Percentiles rank a stretch among this genome's conserved stretches.
phyloP scores from a whole-genome alignment of 2,797 vertebrate genomes.

The Fundulus diaphanus region DNA sequence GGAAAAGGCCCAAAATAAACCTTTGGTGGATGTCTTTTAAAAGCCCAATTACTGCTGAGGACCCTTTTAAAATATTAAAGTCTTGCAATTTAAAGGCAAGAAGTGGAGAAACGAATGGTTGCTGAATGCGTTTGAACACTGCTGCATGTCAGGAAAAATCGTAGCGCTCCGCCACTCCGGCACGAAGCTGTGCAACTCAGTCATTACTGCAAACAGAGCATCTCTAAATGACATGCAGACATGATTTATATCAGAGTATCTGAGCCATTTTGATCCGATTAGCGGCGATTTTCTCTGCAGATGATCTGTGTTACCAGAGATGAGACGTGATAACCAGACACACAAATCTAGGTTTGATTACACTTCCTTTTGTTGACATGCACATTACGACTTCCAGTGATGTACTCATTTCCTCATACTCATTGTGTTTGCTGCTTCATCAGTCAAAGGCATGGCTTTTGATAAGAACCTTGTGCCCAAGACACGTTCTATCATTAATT shows the following conservation, averaged over 20 bases:
- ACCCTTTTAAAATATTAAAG: background rate
- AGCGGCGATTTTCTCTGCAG: slow-evolving; percentile 35
- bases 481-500: slow-evolving; percentile 46
- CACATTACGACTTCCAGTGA: slow-evolving; percentile 25
- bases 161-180: background rate
- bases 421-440: slow-evolving; percentile 36
- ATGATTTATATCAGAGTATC: slow-evolving; percentile 46
- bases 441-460: slow-evolving; percentile 47
- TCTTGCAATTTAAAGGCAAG: background rate
- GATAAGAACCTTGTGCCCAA: slow-evolving; percentile 8
- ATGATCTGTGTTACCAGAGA: slow-evolving; percentile 45
- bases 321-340: slow-evolving; percentile 47
- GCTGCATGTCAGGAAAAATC: slow-evolving; percentile 1
- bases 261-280: slow-evolving; percentile 50
- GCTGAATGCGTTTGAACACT: background rate
- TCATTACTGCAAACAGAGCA: slow-evolving; percentile 5
- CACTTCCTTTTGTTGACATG: slow-evolving; percentile 56
- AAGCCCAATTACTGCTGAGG: background rate
- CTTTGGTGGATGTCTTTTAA: background rate
- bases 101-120: background rate
- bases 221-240: slow-evolving; percentile 36
- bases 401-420: slow-evolving; percentile 47
- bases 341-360: slow-evolving; percentile 55
- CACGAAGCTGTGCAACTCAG: slow-evolving; percentile 23
- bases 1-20: background rate